phyloP scores from a whole-genome alignment of 1,140 invertebrate species.

The Luehdorfia chinensis region DNA sequence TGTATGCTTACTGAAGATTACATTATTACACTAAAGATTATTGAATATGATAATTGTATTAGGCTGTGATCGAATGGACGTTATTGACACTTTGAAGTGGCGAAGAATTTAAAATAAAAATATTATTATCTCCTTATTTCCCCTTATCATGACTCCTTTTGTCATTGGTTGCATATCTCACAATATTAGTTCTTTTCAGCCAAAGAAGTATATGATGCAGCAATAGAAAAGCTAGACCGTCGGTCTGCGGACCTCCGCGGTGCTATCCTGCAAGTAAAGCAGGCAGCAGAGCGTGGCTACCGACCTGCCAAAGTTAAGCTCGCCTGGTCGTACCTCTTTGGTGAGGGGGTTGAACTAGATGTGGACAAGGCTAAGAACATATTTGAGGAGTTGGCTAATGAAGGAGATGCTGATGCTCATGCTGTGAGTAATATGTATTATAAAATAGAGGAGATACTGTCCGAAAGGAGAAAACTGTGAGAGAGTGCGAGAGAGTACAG shows the following conservation, averaged over 20 bases:
- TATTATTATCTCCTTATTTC: too few species aligned
- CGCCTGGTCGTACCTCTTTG: constrained; percentile 92
- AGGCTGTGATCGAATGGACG: background rate
- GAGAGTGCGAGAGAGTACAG: too few species aligned
- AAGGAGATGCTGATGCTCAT: constrained; percentile 92
- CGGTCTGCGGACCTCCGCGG: constrained; percentile 80
- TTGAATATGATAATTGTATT: background rate
- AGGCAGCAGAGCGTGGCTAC: constrained; percentile 89
- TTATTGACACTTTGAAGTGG: background rate
- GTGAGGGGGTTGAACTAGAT: constrained; percentile 85
- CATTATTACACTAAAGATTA: background rate
- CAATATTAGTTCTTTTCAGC: constrained; percentile 61
- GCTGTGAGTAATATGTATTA: constrained; percentile 84
- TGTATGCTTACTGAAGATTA: too few species aligned
- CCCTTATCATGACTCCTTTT: background rate
- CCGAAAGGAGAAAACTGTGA: too few species aligned
- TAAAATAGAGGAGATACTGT: too few species aligned
- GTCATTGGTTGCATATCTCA: constrained; percentile 6
- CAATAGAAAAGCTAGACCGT: constrained; percentile 81
- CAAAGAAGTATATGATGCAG: constrained; percentile 82
- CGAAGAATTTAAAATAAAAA: constrained; percentile 1
- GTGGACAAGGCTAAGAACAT: constrained; percentile 85
- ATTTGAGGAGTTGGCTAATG: constrained; percentile 86
- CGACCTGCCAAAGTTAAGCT: constrained; percentile 87
- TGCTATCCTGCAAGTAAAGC: constrained; percentile 82